These are phyloP conservation scores for Periplaneta americana DNA, from an alignment of 1,140 invertebrate genomes.

Conservation along the genomic window DNA sequence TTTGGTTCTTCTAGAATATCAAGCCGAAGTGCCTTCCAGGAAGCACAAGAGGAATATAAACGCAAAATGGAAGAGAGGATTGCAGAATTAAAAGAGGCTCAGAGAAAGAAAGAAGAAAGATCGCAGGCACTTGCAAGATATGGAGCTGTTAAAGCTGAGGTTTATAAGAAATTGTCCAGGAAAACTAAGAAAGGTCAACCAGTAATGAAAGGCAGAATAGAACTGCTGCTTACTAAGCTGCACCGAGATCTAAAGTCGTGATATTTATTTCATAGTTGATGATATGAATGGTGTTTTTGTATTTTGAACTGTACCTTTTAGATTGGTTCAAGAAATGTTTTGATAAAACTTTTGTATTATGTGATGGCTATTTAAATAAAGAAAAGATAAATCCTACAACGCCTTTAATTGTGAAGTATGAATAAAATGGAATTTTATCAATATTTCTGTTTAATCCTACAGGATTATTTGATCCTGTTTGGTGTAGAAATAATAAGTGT, in stretches of 20 bases:
- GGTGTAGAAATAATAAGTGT: too few relatives aligned
- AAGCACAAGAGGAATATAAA: constrained; percentile 48
- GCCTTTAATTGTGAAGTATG: too few relatives aligned
- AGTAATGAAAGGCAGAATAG: constrained; percentile 66
- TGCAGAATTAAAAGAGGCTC: constrained; percentile 41
- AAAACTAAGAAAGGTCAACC: constrained; percentile 73
- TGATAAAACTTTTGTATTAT: too few relatives aligned
- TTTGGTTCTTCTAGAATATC: constrained; percentile 20
- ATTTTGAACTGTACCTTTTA: too few relatives aligned
- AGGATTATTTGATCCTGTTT: too few relatives aligned
- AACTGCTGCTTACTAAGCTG: constrained; percentile 64
- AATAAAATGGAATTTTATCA: too few relatives aligned
- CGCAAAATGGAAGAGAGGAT: constrained; percentile 49
- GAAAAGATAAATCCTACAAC: too few relatives aligned
- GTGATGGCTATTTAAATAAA: too few relatives aligned
- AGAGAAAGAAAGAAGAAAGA: constrained; percentile 46
- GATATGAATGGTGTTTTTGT: too few relatives aligned
- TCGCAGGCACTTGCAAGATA: constrained; percentile 56
- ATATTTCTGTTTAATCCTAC: too few relatives aligned
- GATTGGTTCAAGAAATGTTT: too few relatives aligned
- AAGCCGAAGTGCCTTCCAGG: constrained; percentile 39
- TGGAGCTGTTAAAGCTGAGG: constrained; percentile 56
- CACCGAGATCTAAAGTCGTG: constrained; percentile 21
- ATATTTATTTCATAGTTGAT: too few relatives aligned
- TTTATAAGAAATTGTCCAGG: constrained; percentile 59